phyloP scores from a whole-genome alignment of 2,113 vertebrate genomes.

The Thermophis baileyi region DNA sequence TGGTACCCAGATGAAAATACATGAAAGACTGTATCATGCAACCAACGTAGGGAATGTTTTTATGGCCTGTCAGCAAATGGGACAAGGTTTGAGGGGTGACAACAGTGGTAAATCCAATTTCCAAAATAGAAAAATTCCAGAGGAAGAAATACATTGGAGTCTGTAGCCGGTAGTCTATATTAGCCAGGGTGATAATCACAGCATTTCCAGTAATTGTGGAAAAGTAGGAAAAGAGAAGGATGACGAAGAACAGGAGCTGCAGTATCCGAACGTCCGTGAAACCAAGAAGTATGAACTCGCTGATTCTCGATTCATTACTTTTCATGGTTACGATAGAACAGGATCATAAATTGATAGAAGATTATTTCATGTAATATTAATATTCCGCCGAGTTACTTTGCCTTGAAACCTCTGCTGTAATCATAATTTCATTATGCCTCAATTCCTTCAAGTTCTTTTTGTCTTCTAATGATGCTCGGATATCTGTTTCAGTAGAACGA shows the following conservation, averaged over 20 bases:
- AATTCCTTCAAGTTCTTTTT: too few relatives aligned
- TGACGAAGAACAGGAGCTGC: constrained; percentile 23
- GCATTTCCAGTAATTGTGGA: constrained; percentile 45
- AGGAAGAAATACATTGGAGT: neutral
- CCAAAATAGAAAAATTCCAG: neutral
- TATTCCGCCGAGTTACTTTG: neutral
- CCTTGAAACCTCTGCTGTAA: neutral
- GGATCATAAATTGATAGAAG: neutral
- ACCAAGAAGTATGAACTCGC: constrained; percentile 46
- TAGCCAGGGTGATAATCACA: constrained; percentile 35
- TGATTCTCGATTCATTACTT: neutral
- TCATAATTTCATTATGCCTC: too few relatives aligned
- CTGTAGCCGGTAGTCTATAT: constrained; percentile 16
- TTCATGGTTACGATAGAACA: neutral
- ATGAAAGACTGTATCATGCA: neutral
- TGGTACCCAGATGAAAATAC: neutral
- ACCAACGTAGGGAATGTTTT: neutral
- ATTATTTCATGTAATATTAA: neutral
- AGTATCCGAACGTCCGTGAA: constrained; percentile 28
- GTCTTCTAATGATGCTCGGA: too few relatives aligned
- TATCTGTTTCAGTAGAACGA: too few relatives aligned
- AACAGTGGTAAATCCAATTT: neutral
- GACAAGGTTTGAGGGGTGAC: neutral
- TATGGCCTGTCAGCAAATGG: neutral
- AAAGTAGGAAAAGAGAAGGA: constrained; percentile 40